Conservation (phyloP, 2,797 vertebrate genomes). For the Melanogrammus aeglefinus region DNA sequence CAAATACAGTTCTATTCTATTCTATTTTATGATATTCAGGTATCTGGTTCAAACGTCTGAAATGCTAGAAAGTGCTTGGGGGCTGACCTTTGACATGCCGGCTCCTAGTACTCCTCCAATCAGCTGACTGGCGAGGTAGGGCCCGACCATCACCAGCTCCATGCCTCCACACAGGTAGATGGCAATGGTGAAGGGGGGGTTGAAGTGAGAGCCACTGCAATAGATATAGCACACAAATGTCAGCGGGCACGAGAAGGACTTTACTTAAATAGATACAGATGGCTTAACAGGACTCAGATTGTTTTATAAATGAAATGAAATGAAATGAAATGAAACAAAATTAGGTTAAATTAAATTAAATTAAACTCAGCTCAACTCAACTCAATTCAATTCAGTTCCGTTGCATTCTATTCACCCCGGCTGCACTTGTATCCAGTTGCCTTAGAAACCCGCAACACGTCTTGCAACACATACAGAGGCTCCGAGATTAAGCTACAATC, state of each 20-base stretch:
- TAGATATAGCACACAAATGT: neutral
- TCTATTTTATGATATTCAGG: neutral
- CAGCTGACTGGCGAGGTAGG: slow-evolving; percentile 82
- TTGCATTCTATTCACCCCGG: no score
- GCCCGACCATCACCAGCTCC: slow-evolving; percentile 70
- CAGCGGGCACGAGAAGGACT: neutral
- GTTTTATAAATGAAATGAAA: no score
- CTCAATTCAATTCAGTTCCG: no score
- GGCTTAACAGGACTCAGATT: neutral
- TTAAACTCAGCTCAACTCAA: no score
- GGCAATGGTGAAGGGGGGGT: slow-evolving; percentile 82
- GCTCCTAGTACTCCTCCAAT: slow-evolving; percentile 85
- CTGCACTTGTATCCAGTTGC: neutral
- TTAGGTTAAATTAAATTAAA: no score
- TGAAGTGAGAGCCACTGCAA: slow-evolving; percentile 85
- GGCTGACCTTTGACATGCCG: slow-evolving; percentile 82
- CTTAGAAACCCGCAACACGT: no score
- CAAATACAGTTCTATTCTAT: neutral
- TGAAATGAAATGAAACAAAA: no score
- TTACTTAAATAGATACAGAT: neutral
- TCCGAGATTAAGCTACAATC: no score
- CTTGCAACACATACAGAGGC: neutral
- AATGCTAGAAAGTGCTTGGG: neutral
- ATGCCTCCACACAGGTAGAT: slow-evolving; percentile 82
- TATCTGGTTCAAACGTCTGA: neutral